Conservation (phyloP, 2,888 invertebrate genomes). For the Lasioglossum calceatum region DNA sequence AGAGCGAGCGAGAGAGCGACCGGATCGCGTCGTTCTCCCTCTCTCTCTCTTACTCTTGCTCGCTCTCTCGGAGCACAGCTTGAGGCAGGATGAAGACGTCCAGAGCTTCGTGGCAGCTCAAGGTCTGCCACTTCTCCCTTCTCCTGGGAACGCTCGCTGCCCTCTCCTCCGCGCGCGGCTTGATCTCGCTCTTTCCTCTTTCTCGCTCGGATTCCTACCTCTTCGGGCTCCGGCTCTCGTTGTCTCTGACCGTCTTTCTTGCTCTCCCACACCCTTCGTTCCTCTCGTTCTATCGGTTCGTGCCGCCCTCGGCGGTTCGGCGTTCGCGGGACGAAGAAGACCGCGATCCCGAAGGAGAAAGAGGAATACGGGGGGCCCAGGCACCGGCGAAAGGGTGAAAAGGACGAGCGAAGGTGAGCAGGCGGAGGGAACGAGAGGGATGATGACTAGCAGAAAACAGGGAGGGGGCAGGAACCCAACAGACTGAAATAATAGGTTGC, state of each 20-base stretch:
- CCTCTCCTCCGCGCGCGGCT: slow-evolving; percentile 37
- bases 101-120: slow-evolving; percentile 84
- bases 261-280: neutral
- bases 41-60: slow-evolving; percentile 64
- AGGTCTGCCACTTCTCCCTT: slow-evolving; percentile 82
- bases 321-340: slow-evolving; percentile 46
- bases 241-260: slow-evolving; percentile 32
- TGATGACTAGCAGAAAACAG: slow-evolving; percentile 60
- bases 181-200: slow-evolving; percentile 17
- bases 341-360: neutral
- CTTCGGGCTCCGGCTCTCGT: slow-evolving; percentile 18
- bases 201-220: slow-evolving; percentile 26
- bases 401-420: slow-evolving; percentile 37
- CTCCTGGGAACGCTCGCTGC: slow-evolving; percentile 70
- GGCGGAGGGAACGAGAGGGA: slow-evolving; percentile 19
- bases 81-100: slow-evolving; percentile 83
- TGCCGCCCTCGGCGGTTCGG: slow-evolving; percentile 63
- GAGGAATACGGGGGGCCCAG: slow-evolving; percentile 27
- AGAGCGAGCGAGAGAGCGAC: slow-evolving; percentile 8
- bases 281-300: slow-evolving; percentile 16
- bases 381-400: slow-evolving; percentile 52
- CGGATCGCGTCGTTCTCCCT: slow-evolving; percentile 56
- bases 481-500: slow-evolving; percentile 84
- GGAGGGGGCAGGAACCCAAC: slow-evolving; percentile 73
- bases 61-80: slow-evolving; percentile 72